phyloP scores from a whole-genome alignment of 1,140 invertebrate genomes.

The Anoplolepis gracilipes region DNA sequence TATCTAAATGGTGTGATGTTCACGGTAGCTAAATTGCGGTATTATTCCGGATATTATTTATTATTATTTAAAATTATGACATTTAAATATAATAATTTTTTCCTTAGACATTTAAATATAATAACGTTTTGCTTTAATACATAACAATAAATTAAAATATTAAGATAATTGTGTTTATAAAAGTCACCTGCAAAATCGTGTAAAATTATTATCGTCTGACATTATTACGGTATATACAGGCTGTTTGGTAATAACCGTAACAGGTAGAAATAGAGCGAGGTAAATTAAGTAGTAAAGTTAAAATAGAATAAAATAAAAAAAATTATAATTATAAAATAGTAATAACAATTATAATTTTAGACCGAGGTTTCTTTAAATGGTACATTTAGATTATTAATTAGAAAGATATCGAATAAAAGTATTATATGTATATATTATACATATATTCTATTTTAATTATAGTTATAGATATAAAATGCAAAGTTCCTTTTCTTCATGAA shows the following conservation, averaged over 20 bases:
- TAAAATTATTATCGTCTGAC: not conserved
- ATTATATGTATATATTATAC: too few relatives aligned
- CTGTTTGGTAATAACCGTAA: too few relatives aligned
- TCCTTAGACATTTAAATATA: constrained; percentile 4
- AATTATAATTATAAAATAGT: too few relatives aligned
- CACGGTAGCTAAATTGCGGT: constrained; percentile 32
- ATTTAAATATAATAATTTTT: not conserved
- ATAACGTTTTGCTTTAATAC: not conserved
- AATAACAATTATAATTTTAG: too few relatives aligned
- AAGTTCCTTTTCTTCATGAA: too few relatives aligned
- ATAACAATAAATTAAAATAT: constrained; percentile 10
- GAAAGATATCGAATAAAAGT: not conserved
- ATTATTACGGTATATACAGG: too few relatives aligned
- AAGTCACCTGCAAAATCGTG: not conserved
- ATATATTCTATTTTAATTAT: too few relatives aligned
- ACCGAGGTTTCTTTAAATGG: not conserved
- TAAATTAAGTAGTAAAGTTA: too few relatives aligned
- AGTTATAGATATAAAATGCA: too few relatives aligned
- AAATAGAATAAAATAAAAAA: too few relatives aligned
- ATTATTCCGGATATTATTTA: constrained; percentile 33
- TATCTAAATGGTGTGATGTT: constrained; percentile 37
- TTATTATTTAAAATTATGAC: too few relatives aligned
- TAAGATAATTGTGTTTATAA: not conserved
- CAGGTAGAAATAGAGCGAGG: too few relatives aligned
- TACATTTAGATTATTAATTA: not conserved